Conservation (phyloP, 2,113 vertebrate species). For the Semnopithecus entellus region DNA sequence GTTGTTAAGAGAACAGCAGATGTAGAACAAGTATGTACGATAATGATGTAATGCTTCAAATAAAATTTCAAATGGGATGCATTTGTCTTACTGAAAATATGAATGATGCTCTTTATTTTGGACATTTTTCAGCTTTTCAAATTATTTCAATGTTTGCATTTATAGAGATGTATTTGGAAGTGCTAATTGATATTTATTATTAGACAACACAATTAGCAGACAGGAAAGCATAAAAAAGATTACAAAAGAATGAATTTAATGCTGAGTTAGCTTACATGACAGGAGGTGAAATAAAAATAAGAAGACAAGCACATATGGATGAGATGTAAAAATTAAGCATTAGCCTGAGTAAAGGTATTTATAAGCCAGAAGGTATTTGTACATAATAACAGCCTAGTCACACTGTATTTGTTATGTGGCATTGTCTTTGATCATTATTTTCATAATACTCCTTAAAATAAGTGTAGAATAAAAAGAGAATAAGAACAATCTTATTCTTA, state of each 20-base stretch:
- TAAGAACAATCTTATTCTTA: background rate
- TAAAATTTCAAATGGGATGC: background rate
- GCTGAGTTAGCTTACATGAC: slow-evolving; percentile 38
- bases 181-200: slow-evolving; percentile 51
- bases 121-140: slow-evolving; percentile 20
- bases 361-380: background rate
- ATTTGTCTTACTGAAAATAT: slow-evolving; percentile 17
- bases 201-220: background rate
- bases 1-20: background rate
- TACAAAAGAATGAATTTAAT: slow-evolving; percentile 28
- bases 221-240: background rate
- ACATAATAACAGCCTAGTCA: background rate
- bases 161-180: slow-evolving; percentile 44
- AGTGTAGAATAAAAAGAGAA: background rate
- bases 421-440: slow-evolving; percentile 5
- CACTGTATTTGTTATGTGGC: background rate
- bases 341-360: slow-evolving; percentile 46
- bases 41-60: background rate
- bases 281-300: slow-evolving; percentile 47
- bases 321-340: slow-evolving; percentile 43
- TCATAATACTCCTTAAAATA: background rate
- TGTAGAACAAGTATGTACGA: background rate
- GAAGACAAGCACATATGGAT: slow-evolving; percentile 7
- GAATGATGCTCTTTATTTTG: background rate
- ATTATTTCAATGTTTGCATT: slow-evolving; percentile 41